Evolutionary conservation across 2,888 invertebrate genomes (phyloP).

Genomic region (Acrobasis suavella): DNA sequence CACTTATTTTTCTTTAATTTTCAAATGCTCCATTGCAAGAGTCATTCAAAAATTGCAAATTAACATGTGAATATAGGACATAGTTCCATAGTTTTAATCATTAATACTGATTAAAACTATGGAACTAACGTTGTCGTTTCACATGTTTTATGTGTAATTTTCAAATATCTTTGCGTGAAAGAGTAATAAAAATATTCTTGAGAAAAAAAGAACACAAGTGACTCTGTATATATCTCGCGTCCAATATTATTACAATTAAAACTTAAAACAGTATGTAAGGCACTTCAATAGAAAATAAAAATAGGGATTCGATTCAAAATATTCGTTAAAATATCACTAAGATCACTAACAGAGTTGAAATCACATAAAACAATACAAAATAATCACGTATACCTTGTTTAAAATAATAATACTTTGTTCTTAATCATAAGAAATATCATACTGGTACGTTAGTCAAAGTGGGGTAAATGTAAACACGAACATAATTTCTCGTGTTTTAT

Average conservation of each 20-base stretch:
- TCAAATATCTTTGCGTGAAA: no score
- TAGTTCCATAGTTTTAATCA: no score
- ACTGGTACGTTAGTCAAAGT: background rate
- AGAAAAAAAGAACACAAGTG: background rate
- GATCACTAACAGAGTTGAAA: slow-evolving; percentile 16
- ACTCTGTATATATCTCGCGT: background rate
- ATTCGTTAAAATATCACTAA: slow-evolving; percentile 22
- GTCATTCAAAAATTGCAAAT: no score
- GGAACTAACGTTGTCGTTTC: no score
- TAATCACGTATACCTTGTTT: slow-evolving; percentile 2
- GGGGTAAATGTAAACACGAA: background rate
- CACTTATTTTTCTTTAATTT: no score
- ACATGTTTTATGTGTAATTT: no score
- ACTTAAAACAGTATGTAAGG: slow-evolving; percentile 24
- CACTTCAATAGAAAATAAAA: slow-evolving; percentile 25
- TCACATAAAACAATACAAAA: slow-evolving; percentile 22
- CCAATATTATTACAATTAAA: slow-evolving; percentile 6
- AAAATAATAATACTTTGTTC: slow-evolving; percentile 19
- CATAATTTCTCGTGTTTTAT: no score
- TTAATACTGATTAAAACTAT: no score
- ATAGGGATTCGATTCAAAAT: slow-evolving; percentile 17
- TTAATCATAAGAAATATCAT: slow-evolving; percentile 13
- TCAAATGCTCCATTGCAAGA: no score
- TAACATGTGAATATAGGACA: no score
- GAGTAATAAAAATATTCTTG: no score